Conservation (phyloP, 2,113 vertebrate genomes). For the Tetrax tetrax region DNA sequence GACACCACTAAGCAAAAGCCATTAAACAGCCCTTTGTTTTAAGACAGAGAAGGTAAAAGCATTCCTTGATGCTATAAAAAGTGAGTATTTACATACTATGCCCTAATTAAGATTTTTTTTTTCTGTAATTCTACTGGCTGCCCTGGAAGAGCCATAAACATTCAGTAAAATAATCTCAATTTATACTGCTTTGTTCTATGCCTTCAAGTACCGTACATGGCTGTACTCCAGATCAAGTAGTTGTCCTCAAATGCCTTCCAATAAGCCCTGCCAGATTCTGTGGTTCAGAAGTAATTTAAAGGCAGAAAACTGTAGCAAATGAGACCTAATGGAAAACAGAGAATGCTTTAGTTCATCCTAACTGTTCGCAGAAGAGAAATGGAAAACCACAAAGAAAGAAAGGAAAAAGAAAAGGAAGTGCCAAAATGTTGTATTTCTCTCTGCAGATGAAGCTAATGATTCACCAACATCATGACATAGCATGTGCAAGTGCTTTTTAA, state of each 20-base stretch:
- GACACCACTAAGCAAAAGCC: constrained; percentile 18
- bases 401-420: constrained; percentile 41
- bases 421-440: constrained; percentile 9
- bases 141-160: constrained; percentile 71
- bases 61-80: constrained; percentile 66
- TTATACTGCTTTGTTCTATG: constrained; percentile 77
- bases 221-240: constrained; percentile 80
- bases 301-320: constrained; percentile 84
- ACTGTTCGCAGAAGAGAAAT: constrained; percentile 65
- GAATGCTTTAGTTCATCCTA: constrained; percentile 71
- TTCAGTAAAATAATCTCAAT: constrained; percentile 79
- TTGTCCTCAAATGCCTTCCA: constrained; percentile 85
- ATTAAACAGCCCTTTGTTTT: constrained; percentile 53
- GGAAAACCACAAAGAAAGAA: constrained; percentile 58
- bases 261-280: constrained; percentile 78
- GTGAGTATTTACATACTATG: constrained; percentile 61
- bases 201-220: constrained; percentile 84
- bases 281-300: constrained; percentile 85
- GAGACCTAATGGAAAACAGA: constrained; percentile 83
- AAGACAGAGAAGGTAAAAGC: constrained; percentile 57
- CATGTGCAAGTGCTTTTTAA: neutral
- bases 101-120: constrained; percentile 59
- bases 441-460: constrained; percentile 15
- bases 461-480: neutral
- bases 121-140: constrained; percentile 65